Evolutionary conservation across 2,888 invertebrate species (phyloP).

Genomic region (Polydrusus pterygomalis): DNA sequence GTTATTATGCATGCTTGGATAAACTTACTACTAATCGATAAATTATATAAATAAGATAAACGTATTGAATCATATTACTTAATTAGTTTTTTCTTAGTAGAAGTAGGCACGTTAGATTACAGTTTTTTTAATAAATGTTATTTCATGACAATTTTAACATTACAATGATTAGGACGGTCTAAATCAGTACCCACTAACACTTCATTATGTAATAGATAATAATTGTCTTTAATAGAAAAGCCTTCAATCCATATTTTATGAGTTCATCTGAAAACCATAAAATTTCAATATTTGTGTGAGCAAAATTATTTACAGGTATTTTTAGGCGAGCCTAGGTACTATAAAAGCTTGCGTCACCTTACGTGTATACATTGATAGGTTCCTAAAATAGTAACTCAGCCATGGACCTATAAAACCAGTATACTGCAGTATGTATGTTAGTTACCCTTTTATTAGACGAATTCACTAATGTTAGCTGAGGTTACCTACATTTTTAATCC

Average conservation of each 20-base stretch:
- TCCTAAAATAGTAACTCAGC: conserved; percentile 5
- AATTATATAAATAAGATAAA: conserved; percentile 19
- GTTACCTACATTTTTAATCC: too few relatives aligned
- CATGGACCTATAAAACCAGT: too few relatives aligned
- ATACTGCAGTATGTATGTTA: too few relatives aligned
- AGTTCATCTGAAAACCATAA: background rate
- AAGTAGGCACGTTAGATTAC: background rate
- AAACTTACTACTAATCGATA: conserved; percentile 6
- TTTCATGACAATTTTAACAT: too few relatives aligned
- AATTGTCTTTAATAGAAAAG: too few relatives aligned
- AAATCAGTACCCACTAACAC: too few relatives aligned
- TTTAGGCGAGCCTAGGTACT: background rate
- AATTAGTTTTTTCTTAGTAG: conserved; percentile 1
- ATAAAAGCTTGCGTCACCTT: background rate
- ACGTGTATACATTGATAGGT: background rate
- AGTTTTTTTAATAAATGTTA: background rate
- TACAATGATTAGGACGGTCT: too few relatives aligned
- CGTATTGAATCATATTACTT: conserved; percentile 5
- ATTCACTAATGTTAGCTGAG: too few relatives aligned
- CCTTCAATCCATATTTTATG: background rate
- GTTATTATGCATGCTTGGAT: background rate
- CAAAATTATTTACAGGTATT: background rate
- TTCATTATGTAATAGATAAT: too few relatives aligned
- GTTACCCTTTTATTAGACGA: too few relatives aligned
- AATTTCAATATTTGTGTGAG: background rate